A percentile compares a stretch with the other conserved stretches of the same genome.
phyloP scores from a whole-genome alignment of 2,113 vertebrate species.

The Clarias gariepinus region DNA sequence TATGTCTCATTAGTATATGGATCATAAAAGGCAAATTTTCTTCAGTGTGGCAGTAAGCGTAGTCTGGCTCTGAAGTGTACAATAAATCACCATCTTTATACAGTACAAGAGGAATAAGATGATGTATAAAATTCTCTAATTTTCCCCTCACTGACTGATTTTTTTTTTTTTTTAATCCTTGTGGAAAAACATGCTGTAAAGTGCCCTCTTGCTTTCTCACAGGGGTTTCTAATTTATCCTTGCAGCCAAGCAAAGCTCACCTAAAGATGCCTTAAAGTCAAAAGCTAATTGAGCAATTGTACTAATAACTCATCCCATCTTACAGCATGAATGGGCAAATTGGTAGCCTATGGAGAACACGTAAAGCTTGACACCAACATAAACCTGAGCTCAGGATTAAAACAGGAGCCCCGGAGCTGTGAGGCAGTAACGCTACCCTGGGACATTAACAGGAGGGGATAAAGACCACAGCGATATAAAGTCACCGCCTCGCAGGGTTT shows the following conservation, averaged over 20 bases:
- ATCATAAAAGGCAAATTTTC: not conserved
- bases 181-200: not conserved
- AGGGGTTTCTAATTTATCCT: not conserved
- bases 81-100: not conserved
- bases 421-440: not conserved
- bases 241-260: constrained; percentile 1
- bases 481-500: not conserved
- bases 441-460: not conserved
- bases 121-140: not conserved
- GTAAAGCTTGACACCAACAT: not conserved
- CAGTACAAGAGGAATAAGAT: not conserved
- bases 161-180: not conserved
- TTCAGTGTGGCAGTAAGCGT: not conserved
- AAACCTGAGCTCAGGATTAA: not conserved
- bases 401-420: not conserved
- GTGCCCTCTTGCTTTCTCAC: not conserved
- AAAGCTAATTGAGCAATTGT: constrained; percentile 21
- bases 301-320: not conserved
- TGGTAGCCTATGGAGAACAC: not conserved
- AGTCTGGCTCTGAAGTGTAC: not conserved
- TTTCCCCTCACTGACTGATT: not conserved
- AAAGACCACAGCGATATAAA: not conserved
- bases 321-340: not conserved
- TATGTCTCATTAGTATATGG: not conserved
- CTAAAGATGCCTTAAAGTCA: constrained; percentile 11